These are phyloP conservation scores for Spizella passerina DNA, from an alignment of 2,797 vertebrate genomes.

Conservation along the genomic window DNA sequence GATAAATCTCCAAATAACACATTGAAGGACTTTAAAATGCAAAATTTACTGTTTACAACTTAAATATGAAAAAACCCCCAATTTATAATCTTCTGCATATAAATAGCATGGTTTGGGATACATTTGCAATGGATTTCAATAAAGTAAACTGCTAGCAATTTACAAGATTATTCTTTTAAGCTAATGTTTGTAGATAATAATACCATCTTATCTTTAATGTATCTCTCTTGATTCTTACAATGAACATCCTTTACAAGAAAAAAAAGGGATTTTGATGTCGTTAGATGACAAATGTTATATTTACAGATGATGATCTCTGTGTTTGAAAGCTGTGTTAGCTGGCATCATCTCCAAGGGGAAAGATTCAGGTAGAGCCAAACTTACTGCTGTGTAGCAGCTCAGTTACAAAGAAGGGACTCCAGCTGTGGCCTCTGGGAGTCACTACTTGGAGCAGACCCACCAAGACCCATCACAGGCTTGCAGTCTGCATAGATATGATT, in stretches of 20 bases:
- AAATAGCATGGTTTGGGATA: background rate
- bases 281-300: background rate
- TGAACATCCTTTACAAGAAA: background rate
- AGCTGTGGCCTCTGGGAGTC: background rate
- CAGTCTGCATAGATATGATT: background rate
- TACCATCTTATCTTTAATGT: background rate
- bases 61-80: background rate
- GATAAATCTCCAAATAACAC: background rate
- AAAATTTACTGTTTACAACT: background rate
- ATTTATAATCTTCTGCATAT: background rate
- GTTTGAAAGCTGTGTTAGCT: background rate
- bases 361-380: background rate
- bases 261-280: background rate
- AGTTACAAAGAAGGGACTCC: background rate
- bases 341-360: background rate
- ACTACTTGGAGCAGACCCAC: background rate
- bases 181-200: slow-evolving; percentile 17
- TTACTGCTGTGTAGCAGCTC: background rate
- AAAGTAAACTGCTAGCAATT: background rate
- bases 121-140: slow-evolving; percentile 1
- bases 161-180: slow-evolving; percentile 34
- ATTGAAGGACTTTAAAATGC: background rate
- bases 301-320: background rate
- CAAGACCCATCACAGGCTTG: background rate
- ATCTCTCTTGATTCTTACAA: background rate